Base-by-base conservation (phyloP, 1,140 invertebrate species). In the Palaemon carinicauda region DNA sequence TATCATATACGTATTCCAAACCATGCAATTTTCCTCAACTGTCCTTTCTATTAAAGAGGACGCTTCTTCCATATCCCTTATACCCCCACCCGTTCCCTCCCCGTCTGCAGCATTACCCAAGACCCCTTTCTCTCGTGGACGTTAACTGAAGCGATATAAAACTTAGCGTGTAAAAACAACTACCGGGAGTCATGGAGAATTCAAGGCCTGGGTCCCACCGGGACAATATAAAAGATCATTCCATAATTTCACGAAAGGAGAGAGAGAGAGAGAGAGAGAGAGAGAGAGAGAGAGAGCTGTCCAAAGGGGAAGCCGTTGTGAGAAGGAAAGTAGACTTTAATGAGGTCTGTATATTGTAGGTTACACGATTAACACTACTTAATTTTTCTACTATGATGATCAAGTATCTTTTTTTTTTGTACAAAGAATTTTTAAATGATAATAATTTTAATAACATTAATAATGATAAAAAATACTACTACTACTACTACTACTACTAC, bases 191-290 rank as follows among this genome's bases (percentile, higher is more conserved):
- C 12, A 31, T 33, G 5, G 17, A 0, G 29, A 33, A 33, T 17
- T 15, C 29, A 31, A 73, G 3, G 3, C 54, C 54, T 79, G 52
- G 75, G 24, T 79, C 75, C 75, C 75, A 14, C 24, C 14, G 75
- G 75, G 54, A 52, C 24, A 54, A 52, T 54, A 50, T 50, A n/a
- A 52, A 52, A 19, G 75, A 79, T 79, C 75, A 79, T 79, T 15
- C 75, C 75, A 56, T 79, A 79, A 79, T 53, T 79, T 24, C 75
- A 29, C 21, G 52, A 27, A 21, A 5, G 75, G 3, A 17, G 52
- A 41, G 41, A 41, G 41, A 41, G 41, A 41, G 41, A 41, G 41
- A 41, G 41, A 41, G 41, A 41, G 41, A 41, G 41, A 41, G 41
- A 41, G 41, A 41, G 41, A 41, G 41, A 41, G 41, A 41, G 41